These are phyloP conservation scores for Eulemur coronatus DNA, from an alignment of 2,797 vertebrate species.

Conservation along the genomic window DNA sequence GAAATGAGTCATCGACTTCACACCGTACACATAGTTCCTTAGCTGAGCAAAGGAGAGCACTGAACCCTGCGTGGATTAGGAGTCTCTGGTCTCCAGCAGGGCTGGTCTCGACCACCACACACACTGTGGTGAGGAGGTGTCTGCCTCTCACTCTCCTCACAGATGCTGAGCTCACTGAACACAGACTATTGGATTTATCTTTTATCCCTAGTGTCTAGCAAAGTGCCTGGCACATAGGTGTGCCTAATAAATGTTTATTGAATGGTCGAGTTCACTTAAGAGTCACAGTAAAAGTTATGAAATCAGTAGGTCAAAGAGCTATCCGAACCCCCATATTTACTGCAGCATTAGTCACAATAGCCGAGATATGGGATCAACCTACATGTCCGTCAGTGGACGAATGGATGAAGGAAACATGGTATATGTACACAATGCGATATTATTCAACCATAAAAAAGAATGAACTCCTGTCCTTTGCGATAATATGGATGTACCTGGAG, in stretches of 20 bases:
- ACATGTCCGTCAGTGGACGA: background rate
- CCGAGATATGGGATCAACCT: background rate
- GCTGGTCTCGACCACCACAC: background rate
- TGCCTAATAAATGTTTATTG: background rate
- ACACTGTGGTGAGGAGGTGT: background rate
- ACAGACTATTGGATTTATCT: background rate
- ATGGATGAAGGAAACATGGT: background rate
- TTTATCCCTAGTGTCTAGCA: background rate
- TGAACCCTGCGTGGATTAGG: background rate
- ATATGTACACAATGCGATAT: background rate
- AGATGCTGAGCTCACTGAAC: background rate
- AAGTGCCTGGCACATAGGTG: background rate
- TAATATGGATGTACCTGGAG: background rate
- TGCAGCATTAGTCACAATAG: background rate
- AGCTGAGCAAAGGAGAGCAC: background rate
- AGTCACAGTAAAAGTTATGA: background rate
- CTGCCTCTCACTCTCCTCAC: background rate
- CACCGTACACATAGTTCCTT: background rate
- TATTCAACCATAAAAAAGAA: background rate
- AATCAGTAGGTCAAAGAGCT: background rate
- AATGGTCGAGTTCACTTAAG: background rate
- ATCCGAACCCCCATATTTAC: background rate
- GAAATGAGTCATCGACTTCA: background rate
- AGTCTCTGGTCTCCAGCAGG: background rate
- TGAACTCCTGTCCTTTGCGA: background rate